Evolutionary conservation across 2,113 vertebrate species (phyloP), one percentile per base, ranked within the genome.

Genomic region (Pygoscelis adeliae): DNA sequence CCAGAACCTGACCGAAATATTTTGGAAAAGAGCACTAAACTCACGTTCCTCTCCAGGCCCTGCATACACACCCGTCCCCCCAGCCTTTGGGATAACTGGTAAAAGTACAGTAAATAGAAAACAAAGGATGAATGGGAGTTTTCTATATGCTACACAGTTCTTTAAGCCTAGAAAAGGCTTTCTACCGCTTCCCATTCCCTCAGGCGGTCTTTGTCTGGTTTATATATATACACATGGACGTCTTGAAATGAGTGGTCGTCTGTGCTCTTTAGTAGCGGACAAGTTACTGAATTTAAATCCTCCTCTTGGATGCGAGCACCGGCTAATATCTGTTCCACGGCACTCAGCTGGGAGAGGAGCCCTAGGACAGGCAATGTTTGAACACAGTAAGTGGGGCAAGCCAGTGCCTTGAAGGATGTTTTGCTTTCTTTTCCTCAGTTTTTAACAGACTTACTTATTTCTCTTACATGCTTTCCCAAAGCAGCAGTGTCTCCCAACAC

Each of bases 91-190:
- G 65, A 42, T 52, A 83, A 80, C 23, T 2, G 5, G 18, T 36
- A 44, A 5, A 53, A 63, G 38, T 20, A 52, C 5, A 46, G 15
- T 17, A 76, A 52, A 46, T 3, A n/a, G 38, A 67, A 90, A 66
- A 44, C 23, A 70, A 52, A 56, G 13, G 17, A 69, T 58, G 40
- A 92, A 58, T 30, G 19, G 23, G 49, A 69, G 46, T 89, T 94
- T 91, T 89, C 73, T 79, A 4, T 42, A n/a, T 49, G 44, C 15
- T 59, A 14, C 23, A 17, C 49, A 32, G 63, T 49, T 92, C 52
- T 72, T 93, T 63, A 81, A 89, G 80, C 44, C 47, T 59, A 55
- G 47, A n/a, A 94, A 79, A 91, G 29, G 34, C 47, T 94, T 96
- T 91, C 70, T 69, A 2, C 30, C 59, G n/a, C 56, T 79, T 81